Evolutionary conservation across 2,888 invertebrate genomes (phyloP), one percentile per base, ranked within the genome.

Genomic region (Trissolcus japonicus): DNA sequence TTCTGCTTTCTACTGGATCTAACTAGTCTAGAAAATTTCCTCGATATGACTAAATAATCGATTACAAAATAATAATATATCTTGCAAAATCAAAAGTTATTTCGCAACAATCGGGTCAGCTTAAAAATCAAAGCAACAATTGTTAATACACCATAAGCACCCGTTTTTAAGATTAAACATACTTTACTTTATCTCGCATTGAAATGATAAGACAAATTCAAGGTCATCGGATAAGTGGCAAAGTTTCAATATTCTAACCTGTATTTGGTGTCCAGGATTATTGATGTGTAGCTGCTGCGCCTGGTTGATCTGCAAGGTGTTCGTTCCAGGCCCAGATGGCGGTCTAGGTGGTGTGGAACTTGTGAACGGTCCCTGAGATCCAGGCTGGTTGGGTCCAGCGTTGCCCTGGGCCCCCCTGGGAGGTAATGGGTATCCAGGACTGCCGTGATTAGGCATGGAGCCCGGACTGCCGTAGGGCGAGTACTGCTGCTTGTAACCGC

Each of bases 271-370:
- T 48, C 93, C 93, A 57, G 94, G 94, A 86, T 96, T 96, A 82
- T 92, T 93, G 83, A 97, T 94, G 89, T 96, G 96, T 88, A 96
- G 90, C 88, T 96, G 96, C 88, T 96, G 96, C 67, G 95, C 95
- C 89, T 96, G 96, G 86, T 94, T 95, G 91, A 96, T 95, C 89
- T 96, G 96, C 80, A 96, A 90, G 46, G 92, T 92, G 40, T 93
- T 90, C 9, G 92, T 91, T n/a, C 89, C 88, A 1, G 91, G 89
- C 56, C 91, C 91, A 0, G 91, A 91, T 0, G 92, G 90, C 14
- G 92, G 92, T 80, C 91, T 86, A 1, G 91, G 90, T 1, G 91
- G 91, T 9, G 91, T 90, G 76, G 86, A 89, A 76, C 83, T 88
- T 71, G 84, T 91, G 90, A 84, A 92, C 87, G 84, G 90, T 85